Percentiles rank a stretch among this genome's conserved stretches.
These are phyloP conservation scores for Neoaliturus tenellus DNA, from an alignment of 2,888 invertebrate species.

Conservation along the genomic window DNA sequence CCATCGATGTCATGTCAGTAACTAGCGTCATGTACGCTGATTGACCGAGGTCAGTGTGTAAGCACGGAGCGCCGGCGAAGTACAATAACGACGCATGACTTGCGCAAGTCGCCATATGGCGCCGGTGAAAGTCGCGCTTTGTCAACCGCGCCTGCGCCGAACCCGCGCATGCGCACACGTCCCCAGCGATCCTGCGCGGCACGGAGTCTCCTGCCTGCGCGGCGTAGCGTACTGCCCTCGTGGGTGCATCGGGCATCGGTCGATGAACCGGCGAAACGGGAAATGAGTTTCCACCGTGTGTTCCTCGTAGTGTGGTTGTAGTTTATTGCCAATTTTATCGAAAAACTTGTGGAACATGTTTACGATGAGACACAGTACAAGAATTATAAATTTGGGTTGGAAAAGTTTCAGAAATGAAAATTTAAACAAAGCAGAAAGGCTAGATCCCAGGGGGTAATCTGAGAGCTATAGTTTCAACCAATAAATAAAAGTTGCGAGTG, in stretches of 20 bases:
- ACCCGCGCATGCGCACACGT: background rate
- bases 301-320: no score
- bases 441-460: no score
- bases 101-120: constrained; percentile 18
- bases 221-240: background rate
- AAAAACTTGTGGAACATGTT: no score
- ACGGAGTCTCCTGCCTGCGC: no score
- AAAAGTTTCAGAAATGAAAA: no score
- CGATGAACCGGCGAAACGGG: background rate
- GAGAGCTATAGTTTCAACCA: no score
- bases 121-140: background rate
- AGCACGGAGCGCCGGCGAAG: background rate
- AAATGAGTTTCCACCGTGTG: background rate
- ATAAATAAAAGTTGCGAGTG: no score
- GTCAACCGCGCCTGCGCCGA: background rate
- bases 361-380: no score
- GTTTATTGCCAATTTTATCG: no score
- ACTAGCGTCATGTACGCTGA: background rate
- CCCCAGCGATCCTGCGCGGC: background rate
- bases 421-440: no score
- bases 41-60: background rate
- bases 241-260: background rate
- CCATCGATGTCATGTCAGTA: background rate
- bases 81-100: constrained; percentile 26
- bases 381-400: no score